Conservation (phyloP, 2,797 vertebrate species). For the Tinamus major region DNA sequence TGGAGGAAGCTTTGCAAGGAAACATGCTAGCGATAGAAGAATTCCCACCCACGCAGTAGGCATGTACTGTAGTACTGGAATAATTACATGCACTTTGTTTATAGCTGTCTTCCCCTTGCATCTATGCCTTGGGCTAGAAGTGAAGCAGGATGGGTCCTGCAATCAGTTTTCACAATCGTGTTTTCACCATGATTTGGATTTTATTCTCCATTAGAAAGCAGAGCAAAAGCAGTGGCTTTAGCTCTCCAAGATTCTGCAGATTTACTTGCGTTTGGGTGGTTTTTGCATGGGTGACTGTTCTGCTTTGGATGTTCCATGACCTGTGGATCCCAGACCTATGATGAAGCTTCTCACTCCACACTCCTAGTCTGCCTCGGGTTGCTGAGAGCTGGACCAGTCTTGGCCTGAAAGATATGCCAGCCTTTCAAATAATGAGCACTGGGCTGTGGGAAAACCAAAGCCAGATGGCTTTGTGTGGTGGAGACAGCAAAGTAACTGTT, state of each 20-base stretch:
- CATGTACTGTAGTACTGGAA: slow-evolving; percentile 69
- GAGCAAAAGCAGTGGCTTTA: slow-evolving; percentile 5
- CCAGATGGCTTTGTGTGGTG: slow-evolving; percentile 26
- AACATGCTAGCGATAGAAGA: slow-evolving; percentile 60
- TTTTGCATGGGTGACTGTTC: background rate
- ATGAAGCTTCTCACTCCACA: background rate
- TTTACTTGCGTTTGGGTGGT: background rate
- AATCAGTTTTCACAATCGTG: slow-evolving; percentile 65
- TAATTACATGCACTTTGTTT: slow-evolving; percentile 72
- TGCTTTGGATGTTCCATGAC: background rate
- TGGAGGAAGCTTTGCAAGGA: slow-evolving; percentile 42
- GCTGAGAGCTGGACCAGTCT: background rate
- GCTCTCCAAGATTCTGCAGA: background rate
- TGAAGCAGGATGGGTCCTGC: slow-evolving; percentile 67
- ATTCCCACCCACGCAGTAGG: slow-evolving; percentile 69
- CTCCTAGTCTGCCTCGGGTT: background rate
- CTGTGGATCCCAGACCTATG: background rate
- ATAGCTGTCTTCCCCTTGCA: slow-evolving; percentile 69
- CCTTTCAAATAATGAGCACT: background rate
- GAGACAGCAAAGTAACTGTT: background rate
- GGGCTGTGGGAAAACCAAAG: slow-evolving; percentile 37
- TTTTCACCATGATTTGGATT: background rate
- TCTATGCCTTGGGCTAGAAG: slow-evolving; percentile 55
- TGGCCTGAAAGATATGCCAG: slow-evolving; percentile 3
- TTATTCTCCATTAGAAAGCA: slow-evolving; percentile 60